Conservation (phyloP, 2,888 invertebrate species). For the Phorcus lineatus region DNA sequence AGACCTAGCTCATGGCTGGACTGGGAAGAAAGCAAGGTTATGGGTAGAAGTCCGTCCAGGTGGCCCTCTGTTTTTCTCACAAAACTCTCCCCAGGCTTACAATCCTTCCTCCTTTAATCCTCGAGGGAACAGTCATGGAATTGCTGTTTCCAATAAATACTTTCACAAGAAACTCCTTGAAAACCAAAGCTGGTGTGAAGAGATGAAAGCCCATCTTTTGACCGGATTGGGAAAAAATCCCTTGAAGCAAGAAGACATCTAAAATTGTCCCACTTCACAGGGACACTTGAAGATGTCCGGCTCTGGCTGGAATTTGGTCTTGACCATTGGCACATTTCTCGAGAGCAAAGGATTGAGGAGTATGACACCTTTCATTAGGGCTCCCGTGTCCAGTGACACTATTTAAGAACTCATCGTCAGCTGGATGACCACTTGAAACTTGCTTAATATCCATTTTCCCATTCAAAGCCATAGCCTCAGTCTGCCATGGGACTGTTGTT, state of each 20-base stretch:
- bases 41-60: not conserved
- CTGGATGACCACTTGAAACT: no score
- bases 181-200: conserved; percentile 1
- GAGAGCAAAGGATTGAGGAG: no score
- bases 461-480: no score
- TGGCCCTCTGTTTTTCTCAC: not conserved
- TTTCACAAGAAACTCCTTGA: not conserved
- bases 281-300: not conserved
- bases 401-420: no score
- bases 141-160: conserved; percentile 7
- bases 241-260: not conserved
- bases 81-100: not conserved
- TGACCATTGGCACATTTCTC: no score
- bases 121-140: not conserved
- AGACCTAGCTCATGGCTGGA: not conserved
- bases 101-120: not conserved
- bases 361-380: no score
- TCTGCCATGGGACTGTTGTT: no score
- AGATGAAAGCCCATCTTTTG: not conserved
- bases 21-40: conserved; percentile 12
- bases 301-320: no score
- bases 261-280: not conserved
- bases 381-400: no score
- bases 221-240: not conserved
- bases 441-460: no score